Evolutionary conservation across 2,888 invertebrate genomes (phyloP), one percentile per base, ranked within the genome.

Genomic region (Mesorhabditis sp.): DNA sequence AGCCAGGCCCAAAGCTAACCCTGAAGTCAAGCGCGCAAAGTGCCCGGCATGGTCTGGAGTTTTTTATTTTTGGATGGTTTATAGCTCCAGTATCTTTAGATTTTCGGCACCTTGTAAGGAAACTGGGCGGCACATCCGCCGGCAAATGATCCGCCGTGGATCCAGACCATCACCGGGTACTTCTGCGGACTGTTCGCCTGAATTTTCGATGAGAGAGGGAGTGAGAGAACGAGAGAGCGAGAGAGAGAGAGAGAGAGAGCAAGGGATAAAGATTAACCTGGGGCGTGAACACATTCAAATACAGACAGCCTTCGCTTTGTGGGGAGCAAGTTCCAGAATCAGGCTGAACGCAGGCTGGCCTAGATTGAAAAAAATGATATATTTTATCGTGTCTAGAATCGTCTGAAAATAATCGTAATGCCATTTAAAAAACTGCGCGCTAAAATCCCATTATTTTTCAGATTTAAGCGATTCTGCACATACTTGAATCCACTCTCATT

Each of bases 111-210:
- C 28, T 28, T 28, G 28, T 28, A 28, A 28, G 28, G 28, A 28
- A 28, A 50, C n/a, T 50, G 58, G 7, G 58, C 58, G 58, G 58
- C 58, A 50, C 58, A 50, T 50, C 58, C 58, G 10, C 58, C 58
- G 58, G 58, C n/a, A n/a, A 50, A 50, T n/a, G 58, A 50, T 50
- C 58, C 58, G 10, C 58, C 58, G 58, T 50, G 58, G n/a, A 50
- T 50, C 58, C 58, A 50, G 10, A 50, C 58, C 58, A 50, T 50
- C n/a, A 50, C 58, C 58, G 58, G 58, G 58, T 50, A 50, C n/a
- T 50, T 50, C 10, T 50, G 58, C n/a, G n/a, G 10, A 2, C 10
- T n/a, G 58, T 50, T 50, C n/a, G 58, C 58, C 58, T 50, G 58
- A 50, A 50, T 50, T 50, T n/a, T 13, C 7, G 58, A 50, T 50